A percentile compares a stretch with the other conserved stretches of the same genome.
phyloP scores from a whole-genome alignment of 2,888 invertebrate genomes.

The Agelastica alni region DNA sequence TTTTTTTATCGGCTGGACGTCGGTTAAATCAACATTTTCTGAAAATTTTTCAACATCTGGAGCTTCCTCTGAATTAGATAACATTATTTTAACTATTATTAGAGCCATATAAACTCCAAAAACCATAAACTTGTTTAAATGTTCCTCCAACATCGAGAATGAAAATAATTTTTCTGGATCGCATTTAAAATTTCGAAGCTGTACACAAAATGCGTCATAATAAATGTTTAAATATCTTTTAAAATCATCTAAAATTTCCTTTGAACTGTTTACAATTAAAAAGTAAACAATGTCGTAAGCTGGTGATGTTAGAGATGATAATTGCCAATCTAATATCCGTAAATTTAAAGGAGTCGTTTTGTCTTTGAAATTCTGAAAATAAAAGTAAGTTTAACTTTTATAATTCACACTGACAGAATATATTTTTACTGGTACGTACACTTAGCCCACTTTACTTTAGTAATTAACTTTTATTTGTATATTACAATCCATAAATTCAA shows the following conservation, averaged over 20 bases:
- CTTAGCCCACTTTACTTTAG: too few relatives aligned
- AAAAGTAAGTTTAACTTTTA: too few relatives aligned
- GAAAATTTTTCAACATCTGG: slow-evolving; percentile 1
- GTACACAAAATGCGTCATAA: slow-evolving; percentile 29
- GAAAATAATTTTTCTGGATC: slow-evolving; percentile 32
- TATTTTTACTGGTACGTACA: too few relatives aligned
- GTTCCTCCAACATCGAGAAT: slow-evolving; percentile 15
- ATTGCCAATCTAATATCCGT: slow-evolving; percentile 40
- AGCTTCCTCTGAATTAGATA: slow-evolving; percentile 21
- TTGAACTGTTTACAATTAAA: slow-evolving; percentile 35
- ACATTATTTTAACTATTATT: slow-evolving; percentile 25
- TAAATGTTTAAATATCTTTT: slow-evolving; percentile 38
- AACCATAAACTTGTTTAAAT: slow-evolving; percentile 28
- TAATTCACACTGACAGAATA: too few relatives aligned
- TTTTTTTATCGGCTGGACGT: background rate
- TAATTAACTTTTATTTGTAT: too few relatives aligned
- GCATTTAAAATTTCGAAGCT: slow-evolving; percentile 34
- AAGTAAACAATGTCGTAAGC: slow-evolving; percentile 45
- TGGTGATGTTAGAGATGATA: slow-evolving; percentile 31
- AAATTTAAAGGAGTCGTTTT: slow-evolving; percentile 34
- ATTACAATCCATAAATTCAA: too few relatives aligned
- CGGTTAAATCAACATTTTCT: background rate
- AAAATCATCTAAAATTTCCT: slow-evolving; percentile 33
- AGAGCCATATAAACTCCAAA: slow-evolving; percentile 22
- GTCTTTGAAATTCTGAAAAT: slow-evolving; percentile 12